Evolutionary conservation across 2,797 vertebrate species (phyloP).

Genomic region (Rhinoraja longicauda): DNA sequence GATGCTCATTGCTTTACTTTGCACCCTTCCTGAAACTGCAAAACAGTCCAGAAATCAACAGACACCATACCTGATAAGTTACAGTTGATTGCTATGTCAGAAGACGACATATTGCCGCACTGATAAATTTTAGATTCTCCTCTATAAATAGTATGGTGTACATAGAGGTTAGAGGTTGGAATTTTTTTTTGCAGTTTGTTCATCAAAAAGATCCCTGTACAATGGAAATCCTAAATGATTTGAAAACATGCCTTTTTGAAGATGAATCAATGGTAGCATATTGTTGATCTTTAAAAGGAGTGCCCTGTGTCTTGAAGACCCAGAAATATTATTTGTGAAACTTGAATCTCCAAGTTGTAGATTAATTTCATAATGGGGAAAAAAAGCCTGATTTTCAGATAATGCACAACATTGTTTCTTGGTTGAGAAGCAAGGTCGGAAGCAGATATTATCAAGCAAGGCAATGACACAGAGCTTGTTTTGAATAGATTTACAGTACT

Average conservation of each 20-base stretch:
- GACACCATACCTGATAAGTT: neutral
- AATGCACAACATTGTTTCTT: neutral
- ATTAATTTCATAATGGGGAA: neutral
- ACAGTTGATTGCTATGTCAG: too few species aligned
- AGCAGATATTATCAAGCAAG: neutral
- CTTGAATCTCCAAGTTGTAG: neutral
- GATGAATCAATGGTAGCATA: neutral
- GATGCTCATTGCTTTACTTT: neutral
- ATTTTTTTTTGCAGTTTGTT: neutral
- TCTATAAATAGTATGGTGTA: neutral
- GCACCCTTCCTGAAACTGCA: neutral
- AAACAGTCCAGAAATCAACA: slow-evolving; percentile 1
- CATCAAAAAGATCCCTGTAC: neutral
- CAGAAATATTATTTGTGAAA: neutral
- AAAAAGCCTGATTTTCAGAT: neutral
- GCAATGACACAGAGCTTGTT: neutral
- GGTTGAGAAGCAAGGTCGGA: neutral
- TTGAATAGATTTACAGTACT: neutral
- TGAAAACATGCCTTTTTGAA: neutral
- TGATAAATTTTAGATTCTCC: neutral
- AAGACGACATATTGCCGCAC: too few species aligned
- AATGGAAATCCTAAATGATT: too few species aligned
- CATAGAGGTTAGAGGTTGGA: neutral
- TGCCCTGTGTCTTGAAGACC: neutral
- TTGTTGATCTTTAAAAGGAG: neutral